phyloP scores from a whole-genome alignment of 2,888 invertebrate species.

The Tiliacea aurago region DNA sequence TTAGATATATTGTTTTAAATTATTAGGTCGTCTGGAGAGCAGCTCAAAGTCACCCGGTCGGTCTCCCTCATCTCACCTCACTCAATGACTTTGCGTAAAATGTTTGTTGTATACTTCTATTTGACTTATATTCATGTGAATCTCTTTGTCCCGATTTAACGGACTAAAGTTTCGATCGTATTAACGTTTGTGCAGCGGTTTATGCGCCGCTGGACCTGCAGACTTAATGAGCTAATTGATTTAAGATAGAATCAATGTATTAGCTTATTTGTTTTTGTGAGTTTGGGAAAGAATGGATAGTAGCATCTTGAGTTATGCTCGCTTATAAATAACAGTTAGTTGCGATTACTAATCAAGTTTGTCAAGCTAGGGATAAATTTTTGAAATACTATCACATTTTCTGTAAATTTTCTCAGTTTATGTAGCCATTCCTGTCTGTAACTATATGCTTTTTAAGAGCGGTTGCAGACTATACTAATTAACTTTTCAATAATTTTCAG shows the following conservation, averaged over 20 bases:
- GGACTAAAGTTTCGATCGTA: slow-evolving; percentile 19
- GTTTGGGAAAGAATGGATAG: background rate
- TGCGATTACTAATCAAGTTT: background rate
- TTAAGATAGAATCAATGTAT: slow-evolving; percentile 11
- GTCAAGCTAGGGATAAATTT: background rate
- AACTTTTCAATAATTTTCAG: slow-evolving; percentile 70
- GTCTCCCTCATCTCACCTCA: slow-evolving; percentile 75
- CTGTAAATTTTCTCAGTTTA: background rate
- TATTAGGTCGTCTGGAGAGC: slow-evolving; percentile 87
- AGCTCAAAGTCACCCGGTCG: slow-evolving; percentile 84
- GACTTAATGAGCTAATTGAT: slow-evolving; percentile 3
- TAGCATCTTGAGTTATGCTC: background rate
- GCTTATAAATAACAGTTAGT: background rate
- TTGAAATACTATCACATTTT: background rate
- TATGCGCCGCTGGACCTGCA: slow-evolving; percentile 6
- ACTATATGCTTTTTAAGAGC: background rate
- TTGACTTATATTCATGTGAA: slow-evolving; percentile 49
- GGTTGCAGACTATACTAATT: slow-evolving; percentile 12
- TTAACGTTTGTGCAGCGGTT: slow-evolving; percentile 18
- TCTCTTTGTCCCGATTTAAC: slow-evolving; percentile 47
- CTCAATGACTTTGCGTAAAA: slow-evolving; percentile 69
- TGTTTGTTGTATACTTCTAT: slow-evolving; percentile 58
- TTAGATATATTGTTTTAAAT: slow-evolving; percentile 74
- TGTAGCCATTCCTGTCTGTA: background rate
- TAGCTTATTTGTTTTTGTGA: slow-evolving; percentile 6